These are phyloP conservation scores for Centropyge bicolor DNA, from an alignment of 2,797 vertebrate species.

Conservation along the genomic window DNA sequence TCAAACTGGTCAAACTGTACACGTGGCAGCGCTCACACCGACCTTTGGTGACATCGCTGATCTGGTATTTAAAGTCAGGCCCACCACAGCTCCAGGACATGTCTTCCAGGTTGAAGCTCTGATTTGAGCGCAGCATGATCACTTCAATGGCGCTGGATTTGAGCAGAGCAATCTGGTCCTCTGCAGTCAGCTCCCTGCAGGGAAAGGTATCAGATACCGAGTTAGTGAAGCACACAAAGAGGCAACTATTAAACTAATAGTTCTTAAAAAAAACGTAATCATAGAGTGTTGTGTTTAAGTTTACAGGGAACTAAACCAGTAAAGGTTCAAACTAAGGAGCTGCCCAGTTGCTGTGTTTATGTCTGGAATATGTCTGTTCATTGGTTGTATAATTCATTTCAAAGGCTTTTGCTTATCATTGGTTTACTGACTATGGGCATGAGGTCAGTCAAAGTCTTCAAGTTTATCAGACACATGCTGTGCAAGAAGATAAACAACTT, in stretches of 20 bases:
- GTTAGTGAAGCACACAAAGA: conserved; percentile 1
- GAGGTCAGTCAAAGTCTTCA: conserved; percentile 33
- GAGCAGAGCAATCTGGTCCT: conserved; percentile 97
- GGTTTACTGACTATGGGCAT: conserved; percentile 14
- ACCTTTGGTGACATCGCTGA: conserved; percentile 95
- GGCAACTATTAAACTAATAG: not conserved
- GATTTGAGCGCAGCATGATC: conserved; percentile 98
- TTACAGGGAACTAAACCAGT: not conserved
- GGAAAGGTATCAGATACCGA: not conserved
- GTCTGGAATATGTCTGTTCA: no score
- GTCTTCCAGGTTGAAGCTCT: conserved; percentile 95
- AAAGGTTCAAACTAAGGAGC: not conserved
- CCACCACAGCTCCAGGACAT: conserved; percentile 97
- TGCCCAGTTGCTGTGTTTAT: not conserved
- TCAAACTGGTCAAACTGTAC: conserved; percentile 32
- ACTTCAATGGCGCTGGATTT: conserved; percentile 98
- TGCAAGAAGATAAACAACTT: conserved; percentile 9
- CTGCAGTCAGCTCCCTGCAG: conserved; percentile 91
- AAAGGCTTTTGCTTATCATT: conserved; percentile 36
- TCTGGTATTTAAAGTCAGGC: conserved; percentile 92
- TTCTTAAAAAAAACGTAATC: not conserved
- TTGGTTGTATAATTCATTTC: conserved; percentile 2
- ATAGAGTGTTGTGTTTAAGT: not conserved
- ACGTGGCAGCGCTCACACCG: conserved; percentile 46
- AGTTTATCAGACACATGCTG: conserved; percentile 23